Evolutionary conservation across 2,888 invertebrate genomes (phyloP).

Genomic region (Callimorpha dominula): DNA sequence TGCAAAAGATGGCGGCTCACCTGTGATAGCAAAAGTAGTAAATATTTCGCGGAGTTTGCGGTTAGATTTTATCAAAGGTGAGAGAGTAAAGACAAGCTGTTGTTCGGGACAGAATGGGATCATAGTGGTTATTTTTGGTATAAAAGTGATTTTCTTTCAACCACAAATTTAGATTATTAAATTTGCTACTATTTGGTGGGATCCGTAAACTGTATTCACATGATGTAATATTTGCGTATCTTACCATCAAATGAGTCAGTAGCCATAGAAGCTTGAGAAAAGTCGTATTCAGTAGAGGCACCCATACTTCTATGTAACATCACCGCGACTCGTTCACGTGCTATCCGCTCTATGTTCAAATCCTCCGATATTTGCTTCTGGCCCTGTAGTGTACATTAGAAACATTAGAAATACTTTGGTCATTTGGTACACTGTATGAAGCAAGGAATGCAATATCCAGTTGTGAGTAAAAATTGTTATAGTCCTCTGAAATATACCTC

Average conservation of each 20-base stretch:
- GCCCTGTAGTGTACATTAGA: constrained; percentile 32
- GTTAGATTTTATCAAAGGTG: background rate
- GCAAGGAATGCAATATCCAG: no score
- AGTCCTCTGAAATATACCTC: no score
- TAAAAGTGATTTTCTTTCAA: background rate
- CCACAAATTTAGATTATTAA: background rate
- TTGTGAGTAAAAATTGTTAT: no score
- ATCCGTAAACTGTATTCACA: background rate
- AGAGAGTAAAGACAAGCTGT: no score
- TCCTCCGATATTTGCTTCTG: constrained; percentile 62
- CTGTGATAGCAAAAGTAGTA: background rate
- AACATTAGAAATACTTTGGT: background rate
- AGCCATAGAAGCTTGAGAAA: constrained; percentile 58
- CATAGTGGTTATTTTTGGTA: no score
- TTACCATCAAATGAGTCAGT: constrained; percentile 69
- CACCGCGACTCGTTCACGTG: constrained; percentile 70
- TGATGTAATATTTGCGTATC: background rate
- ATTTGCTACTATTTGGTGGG: background rate
- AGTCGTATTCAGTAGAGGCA: constrained; percentile 62
- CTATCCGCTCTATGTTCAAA: constrained; percentile 64
- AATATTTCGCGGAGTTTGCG: no score
- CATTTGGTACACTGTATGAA: background rate
- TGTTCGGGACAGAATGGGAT: no score
- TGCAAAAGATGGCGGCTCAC: constrained; percentile 23
- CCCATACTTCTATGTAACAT: constrained; percentile 69